These are phyloP conservation scores for Mormyrops boulengeri DNA, from an alignment of 2,797 vertebrate genomes.

Conservation along the genomic window DNA sequence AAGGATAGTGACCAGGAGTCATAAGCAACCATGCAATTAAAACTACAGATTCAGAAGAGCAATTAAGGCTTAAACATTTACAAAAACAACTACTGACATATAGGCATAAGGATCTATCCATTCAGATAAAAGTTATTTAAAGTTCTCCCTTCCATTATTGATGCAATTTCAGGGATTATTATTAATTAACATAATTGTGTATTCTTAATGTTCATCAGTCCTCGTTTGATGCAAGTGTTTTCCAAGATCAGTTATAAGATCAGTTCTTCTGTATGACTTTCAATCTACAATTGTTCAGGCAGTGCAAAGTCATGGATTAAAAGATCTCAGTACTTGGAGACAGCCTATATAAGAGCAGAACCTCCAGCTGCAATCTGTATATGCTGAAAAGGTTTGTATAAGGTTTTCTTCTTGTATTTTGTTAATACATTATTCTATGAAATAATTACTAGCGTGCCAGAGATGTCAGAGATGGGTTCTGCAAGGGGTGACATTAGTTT, in stretches of 20 bases:
- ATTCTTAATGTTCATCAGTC: neutral
- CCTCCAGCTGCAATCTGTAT: neutral
- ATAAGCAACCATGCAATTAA: neutral
- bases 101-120: neutral
- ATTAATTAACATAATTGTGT: neutral
- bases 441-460: neutral
- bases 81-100: neutral
- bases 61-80: neutral
- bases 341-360: neutral
- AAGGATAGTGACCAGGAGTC: neutral
- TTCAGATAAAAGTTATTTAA: neutral
- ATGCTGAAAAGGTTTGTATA: neutral
- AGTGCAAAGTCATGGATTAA: neutral
- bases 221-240: neutral
- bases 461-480: neutral
- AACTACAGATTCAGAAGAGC: neutral
- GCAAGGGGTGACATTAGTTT: neutral
- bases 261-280: neutral
- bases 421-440: neutral
- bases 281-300: neutral
- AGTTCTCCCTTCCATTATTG: neutral
- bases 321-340: neutral
- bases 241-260: neutral
- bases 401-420: neutral
- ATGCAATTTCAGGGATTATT: neutral